These are phyloP conservation scores for Drosophila leontia DNA, from an alignment of 1,140 invertebrate genomes.

Conservation along the genomic window DNA sequence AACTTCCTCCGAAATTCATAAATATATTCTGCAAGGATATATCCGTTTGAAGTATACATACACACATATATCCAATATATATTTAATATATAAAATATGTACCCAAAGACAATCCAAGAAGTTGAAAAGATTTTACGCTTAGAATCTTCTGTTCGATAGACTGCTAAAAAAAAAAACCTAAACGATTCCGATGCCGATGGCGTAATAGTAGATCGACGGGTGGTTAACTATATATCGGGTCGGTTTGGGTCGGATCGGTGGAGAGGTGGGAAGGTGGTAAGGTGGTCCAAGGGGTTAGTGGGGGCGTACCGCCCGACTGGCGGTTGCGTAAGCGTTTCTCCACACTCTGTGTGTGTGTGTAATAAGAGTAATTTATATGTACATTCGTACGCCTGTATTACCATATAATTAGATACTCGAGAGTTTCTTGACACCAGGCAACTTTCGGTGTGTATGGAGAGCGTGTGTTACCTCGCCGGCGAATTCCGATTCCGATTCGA, in stretches of 20 bases:
- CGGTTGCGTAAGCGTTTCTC: conserved; percentile 51
- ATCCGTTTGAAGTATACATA: not conserved
- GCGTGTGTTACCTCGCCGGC: conserved; percentile 29
- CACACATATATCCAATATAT: not conserved
- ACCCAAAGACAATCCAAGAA: not conserved
- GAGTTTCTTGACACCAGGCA: conserved; percentile 70
- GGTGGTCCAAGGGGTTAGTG: conserved; percentile 2
- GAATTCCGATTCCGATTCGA: conserved; percentile 24
- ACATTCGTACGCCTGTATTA: conserved; percentile 78
- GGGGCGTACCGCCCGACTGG: conserved; percentile 40
- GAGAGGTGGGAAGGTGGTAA: not conserved
- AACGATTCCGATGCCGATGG: conserved; percentile 53
- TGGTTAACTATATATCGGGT: conserved; percentile 48
- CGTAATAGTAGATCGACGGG: conserved; percentile 78
- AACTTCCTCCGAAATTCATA: not conserved
- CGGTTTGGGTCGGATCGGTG: not conserved
- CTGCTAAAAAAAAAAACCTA: conserved; percentile 7
- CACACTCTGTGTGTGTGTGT: conserved; percentile 31
- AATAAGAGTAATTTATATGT: conserved; percentile 83
- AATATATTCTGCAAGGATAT: not conserved
- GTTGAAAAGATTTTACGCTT: not conserved
- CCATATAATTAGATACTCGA: conserved; percentile 83
- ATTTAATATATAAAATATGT: not conserved
- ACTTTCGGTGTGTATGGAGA: not conserved
- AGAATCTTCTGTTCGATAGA: not conserved